These are phyloP conservation scores for Apotomis betuletana DNA, from an alignment of 2,888 invertebrate genomes.

Conservation along the genomic window DNA sequence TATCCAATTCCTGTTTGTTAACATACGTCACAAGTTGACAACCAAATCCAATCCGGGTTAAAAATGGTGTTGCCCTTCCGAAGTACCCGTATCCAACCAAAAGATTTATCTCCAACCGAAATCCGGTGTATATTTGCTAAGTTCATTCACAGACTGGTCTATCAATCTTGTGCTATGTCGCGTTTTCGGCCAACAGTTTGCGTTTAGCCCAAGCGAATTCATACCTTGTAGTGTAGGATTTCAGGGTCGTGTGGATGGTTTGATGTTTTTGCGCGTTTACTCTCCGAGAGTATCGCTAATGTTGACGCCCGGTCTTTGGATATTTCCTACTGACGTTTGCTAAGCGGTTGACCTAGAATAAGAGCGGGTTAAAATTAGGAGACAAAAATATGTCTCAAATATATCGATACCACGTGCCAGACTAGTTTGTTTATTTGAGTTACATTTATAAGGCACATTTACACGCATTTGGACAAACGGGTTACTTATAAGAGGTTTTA, in stretches of 20 bases:
- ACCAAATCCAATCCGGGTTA: constrained; percentile 33
- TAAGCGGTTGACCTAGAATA: constrained; percentile 45
- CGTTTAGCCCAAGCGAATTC: constrained; percentile 31
- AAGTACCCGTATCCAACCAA: constrained; percentile 38
- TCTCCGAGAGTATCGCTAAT: constrained; percentile 49
- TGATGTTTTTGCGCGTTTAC: constrained; percentile 44
- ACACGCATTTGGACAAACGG: too few relatives aligned
- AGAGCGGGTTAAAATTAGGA: constrained; percentile 6
- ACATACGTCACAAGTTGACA: constrained; percentile 39
- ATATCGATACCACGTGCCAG: background rate
- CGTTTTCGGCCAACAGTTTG: constrained; percentile 40
- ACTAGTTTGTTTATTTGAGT: background rate
- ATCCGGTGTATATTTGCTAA: constrained; percentile 51
- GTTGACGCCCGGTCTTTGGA: constrained; percentile 55
- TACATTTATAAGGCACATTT: too few relatives aligned
- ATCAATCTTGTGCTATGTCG: constrained; percentile 56
- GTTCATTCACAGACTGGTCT: constrained; percentile 56
- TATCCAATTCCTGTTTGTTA: constrained; percentile 30
- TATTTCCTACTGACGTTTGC: constrained; percentile 55
- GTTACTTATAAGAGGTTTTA: too few relatives aligned
- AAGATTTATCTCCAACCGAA: constrained; percentile 49
- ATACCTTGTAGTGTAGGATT: constrained; percentile 29
- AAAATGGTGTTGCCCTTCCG: constrained; percentile 37
- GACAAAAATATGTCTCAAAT: background rate
- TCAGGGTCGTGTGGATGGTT: constrained; percentile 31